phyloP scores from a whole-genome alignment of 2,113 vertebrate genomes.

The Muscicapa adusta region DNA sequence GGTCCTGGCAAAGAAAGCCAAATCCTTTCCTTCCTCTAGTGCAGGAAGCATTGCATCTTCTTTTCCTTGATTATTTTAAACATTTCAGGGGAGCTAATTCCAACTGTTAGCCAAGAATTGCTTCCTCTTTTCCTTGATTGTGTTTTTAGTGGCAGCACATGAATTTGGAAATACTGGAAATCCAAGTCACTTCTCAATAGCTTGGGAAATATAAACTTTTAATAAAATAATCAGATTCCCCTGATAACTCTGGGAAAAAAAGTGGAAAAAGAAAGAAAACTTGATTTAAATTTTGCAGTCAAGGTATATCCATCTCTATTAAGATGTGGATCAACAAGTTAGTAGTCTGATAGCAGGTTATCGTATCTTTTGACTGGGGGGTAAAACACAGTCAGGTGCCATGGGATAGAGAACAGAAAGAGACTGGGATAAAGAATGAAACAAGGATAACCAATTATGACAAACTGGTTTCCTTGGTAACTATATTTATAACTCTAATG shows the following conservation, averaged over 20 bases:
- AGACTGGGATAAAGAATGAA: constrained; percentile 1
- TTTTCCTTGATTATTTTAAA: constrained; percentile 17
- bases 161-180: not conserved
- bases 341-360: constrained; percentile 10
- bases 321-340: constrained; percentile 13
- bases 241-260: not conserved
- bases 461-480: constrained; percentile 70
- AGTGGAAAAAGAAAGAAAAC: not conserved
- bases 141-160: not conserved
- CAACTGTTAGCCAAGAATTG: not conserved
- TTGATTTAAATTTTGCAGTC: not conserved
- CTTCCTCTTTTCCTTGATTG: not conserved
- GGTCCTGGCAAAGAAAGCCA: not conserved
- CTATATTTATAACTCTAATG: constrained; percentile 60
- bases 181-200: not conserved
- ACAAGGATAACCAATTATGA: constrained; percentile 58
- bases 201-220: not conserved
- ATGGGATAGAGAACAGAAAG: not conserved
- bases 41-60: not conserved
- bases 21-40: not conserved
- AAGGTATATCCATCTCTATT: not conserved
- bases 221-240: not conserved
- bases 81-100: not conserved
- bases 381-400: not conserved
- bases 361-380: not conserved